Base-by-base conservation (phyloP, 2,888 invertebrate genomes). In the Campoletis raptor region DNA sequence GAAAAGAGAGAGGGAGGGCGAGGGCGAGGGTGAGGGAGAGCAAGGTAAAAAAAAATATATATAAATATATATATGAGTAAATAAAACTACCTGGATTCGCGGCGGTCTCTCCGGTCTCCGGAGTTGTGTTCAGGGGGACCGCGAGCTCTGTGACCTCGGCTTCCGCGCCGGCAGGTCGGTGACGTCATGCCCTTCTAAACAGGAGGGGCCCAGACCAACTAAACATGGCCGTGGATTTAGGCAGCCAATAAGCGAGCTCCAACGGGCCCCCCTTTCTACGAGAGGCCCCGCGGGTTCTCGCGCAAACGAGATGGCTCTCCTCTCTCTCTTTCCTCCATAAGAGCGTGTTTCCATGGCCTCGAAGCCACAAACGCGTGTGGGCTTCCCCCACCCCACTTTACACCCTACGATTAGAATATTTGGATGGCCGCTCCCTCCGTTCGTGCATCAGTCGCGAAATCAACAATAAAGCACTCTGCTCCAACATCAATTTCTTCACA, bases 131-230 rank as follows among this genome's bases (percentile, higher is more conserved):
- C 83, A 79, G 87, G 88, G 89, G 89, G 88, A 88, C 89, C 85
- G 83, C 52, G 81, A 45, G 57, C 82, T 77, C 76, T 76, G 89
- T 90, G 90, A 90, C 89, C 89, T 90, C 90, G 90, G 89, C 88
- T 89, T 89, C 86, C 87, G 89, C 81, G 85, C 82, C 83, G 83
- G 76, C 87, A 77, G 85, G 80, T 86, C 89, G 85, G 89, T 94
- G 94, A 94, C 93, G 94, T 93, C 94, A 94, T 92, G 92, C 93
- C 94, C 94, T 94, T 94, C 94, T 94, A 94, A 94, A 94, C 94
- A 94, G 94, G 94, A 94, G 94, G 94, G 94, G 94, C 93, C 93
- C 93, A 91, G 89, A 89, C 84, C 90, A 90, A 89, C 93, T 93
- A 93, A 94, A 92, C 93, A 94, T 94, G 94, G 94, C 93, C 91